A percentile compares a stretch with the other conserved stretches of the same genome.
Evolutionary conservation across 2,888 invertebrate species (phyloP).

Genomic region (Scaptomyza polygonia): DNA sequence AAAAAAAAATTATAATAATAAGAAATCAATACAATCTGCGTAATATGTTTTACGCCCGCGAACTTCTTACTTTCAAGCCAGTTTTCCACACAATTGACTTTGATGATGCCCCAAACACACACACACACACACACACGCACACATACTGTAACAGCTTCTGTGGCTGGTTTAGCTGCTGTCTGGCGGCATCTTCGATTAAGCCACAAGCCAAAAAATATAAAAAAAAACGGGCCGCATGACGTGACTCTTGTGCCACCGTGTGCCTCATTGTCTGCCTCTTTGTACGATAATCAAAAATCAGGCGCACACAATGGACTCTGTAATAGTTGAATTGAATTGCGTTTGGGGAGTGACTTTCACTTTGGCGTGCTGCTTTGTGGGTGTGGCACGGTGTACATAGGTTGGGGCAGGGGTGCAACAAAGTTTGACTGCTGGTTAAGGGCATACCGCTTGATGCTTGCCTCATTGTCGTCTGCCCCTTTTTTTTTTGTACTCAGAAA

Average conservation of each 20-base stretch:
- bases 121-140: constrained; percentile 13
- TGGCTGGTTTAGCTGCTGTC: constrained; percentile 5
- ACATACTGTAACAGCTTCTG: constrained; percentile 10
- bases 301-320: constrained; percentile 68
- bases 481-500: background rate
- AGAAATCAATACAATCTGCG: constrained; percentile 78
- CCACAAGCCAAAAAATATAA: constrained; percentile 37
- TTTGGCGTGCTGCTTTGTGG: background rate
- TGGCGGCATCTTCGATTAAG: constrained; percentile 67
- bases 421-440: constrained; percentile 41
- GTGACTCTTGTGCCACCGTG: constrained; percentile 60
- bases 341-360: constrained; percentile 40
- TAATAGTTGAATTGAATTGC: constrained; percentile 79
- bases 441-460: constrained; percentile 29
- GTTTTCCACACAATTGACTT: constrained; percentile 83
- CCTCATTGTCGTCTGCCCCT: constrained; percentile 31
- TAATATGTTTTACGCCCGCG: constrained; percentile 72
- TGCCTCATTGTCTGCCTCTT: background rate
- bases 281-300: constrained; percentile 73
- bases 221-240: constrained; percentile 62
- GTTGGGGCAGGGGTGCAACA: background rate
- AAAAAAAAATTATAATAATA: too few species aligned
- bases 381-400: background rate
- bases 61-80: constrained; percentile 48
- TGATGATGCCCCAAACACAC: constrained; percentile 68